Conservation (phyloP, 2,113 vertebrate species). For the Psettodes erumei region DNA sequence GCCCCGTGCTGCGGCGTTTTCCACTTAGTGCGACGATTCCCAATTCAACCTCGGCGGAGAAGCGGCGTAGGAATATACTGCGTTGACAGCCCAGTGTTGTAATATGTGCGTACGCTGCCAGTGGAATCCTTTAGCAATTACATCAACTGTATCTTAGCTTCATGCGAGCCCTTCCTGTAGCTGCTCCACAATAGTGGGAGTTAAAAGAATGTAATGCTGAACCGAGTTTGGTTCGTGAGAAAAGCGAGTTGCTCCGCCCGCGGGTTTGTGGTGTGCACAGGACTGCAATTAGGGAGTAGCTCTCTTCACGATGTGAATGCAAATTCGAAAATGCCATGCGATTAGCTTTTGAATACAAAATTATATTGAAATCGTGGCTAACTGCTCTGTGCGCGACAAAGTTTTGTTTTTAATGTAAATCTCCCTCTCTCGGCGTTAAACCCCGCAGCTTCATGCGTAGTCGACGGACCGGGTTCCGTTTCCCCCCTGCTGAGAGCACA, state of each 20-base stretch:
- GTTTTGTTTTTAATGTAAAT: constrained; percentile 9
- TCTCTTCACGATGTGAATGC: neutral
- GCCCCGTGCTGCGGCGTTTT: neutral
- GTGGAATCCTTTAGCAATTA: neutral
- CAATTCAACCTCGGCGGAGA: neutral
- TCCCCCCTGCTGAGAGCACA: neutral
- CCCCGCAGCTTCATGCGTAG: neutral
- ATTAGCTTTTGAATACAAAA: constrained; percentile 21
- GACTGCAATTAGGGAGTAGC: neutral
- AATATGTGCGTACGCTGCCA: neutral
- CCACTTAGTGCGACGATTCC: neutral
- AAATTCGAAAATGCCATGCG: neutral
- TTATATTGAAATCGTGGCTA: neutral
- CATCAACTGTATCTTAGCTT: neutral
- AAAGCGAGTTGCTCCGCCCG: neutral
- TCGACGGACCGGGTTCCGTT: neutral
- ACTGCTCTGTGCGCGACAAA: neutral
- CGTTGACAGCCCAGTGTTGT: neutral
- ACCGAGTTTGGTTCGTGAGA: neutral
- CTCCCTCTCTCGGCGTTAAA: neutral
- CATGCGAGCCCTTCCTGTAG: neutral
- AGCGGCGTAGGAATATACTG: neutral
- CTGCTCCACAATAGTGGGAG: neutral
- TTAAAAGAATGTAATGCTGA: neutral
- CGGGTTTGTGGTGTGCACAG: neutral